A percentile compares a stretch with the other conserved stretches of the same genome.
Conservation (phyloP, 2,797 vertebrate species). For the Luscinia megarhynchos region DNA sequence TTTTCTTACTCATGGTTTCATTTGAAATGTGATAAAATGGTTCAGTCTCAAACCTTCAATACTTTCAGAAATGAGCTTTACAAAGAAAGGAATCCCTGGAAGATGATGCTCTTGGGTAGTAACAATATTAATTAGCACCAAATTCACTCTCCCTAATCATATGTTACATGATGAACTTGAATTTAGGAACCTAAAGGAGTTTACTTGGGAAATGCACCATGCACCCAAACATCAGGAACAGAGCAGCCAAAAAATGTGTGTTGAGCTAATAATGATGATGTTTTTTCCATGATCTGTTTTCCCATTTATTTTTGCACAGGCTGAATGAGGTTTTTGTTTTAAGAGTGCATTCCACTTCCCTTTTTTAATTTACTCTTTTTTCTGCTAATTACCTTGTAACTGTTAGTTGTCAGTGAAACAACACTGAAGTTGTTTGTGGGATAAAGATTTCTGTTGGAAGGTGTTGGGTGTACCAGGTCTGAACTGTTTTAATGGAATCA, state of each 20-base stretch:
- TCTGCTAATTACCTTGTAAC: background rate
- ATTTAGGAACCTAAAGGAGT: background rate
- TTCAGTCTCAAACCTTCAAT: background rate
- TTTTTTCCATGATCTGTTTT: conserved; percentile 1
- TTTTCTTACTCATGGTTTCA: background rate
- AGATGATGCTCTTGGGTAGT: background rate
- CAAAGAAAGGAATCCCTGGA: background rate
- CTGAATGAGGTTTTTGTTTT: conserved; percentile 35
- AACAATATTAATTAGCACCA: background rate
- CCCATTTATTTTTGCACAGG: background rate
- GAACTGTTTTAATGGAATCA: background rate
- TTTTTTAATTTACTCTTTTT: background rate
- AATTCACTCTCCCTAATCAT: background rate
- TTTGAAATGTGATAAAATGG: background rate
- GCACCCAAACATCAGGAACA: background rate
- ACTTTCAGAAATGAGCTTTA: background rate
- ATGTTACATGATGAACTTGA: background rate
- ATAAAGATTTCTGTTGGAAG: background rate
- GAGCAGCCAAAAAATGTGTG: background rate
- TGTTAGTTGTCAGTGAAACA: background rate
- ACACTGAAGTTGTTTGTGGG: background rate
- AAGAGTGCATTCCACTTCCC: background rate
- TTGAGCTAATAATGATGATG: conserved; percentile 29
- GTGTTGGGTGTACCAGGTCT: background rate
- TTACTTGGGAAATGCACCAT: background rate